A percentile compares a stretch with the other conserved stretches of the same genome.
Conservation (phyloP, 2,888 invertebrate genomes). For the Nemapogon koenigi region DNA sequence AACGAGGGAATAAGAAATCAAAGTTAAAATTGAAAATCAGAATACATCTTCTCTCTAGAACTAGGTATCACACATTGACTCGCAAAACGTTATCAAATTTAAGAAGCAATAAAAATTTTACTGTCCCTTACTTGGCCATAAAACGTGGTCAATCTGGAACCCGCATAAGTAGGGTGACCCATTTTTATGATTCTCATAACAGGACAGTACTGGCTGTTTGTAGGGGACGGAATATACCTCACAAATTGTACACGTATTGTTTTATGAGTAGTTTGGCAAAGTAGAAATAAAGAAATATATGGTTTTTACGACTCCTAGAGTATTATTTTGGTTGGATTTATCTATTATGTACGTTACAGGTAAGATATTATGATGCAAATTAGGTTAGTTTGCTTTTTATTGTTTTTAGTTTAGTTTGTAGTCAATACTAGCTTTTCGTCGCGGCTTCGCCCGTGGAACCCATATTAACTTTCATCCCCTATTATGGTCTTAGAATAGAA, state of each 20-base stretch:
- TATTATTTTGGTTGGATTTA: too few species aligned
- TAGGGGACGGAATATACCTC: slow-evolving; percentile 8
- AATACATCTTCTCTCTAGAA: too few species aligned
- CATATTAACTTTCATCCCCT: too few species aligned
- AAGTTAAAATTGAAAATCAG: too few species aligned
- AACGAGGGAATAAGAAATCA: too few species aligned
- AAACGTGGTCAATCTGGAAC: slow-evolving; percentile 37
- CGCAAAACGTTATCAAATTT: slow-evolving; percentile 11
- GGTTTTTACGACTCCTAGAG: slow-evolving; percentile 7
- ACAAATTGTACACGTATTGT: slow-evolving; percentile 14
- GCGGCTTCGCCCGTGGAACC: too few species aligned
- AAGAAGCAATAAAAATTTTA: slow-evolving; percentile 29
- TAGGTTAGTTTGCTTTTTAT: too few species aligned
- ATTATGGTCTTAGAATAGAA: too few species aligned
- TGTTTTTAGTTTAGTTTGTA: too few species aligned
- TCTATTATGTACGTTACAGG: too few species aligned
- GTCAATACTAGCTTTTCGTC: too few species aligned
- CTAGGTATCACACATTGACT: slow-evolving; percentile 3
- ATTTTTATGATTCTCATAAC: slow-evolving; percentile 33
- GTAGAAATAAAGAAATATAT: slow-evolving; percentile 12
- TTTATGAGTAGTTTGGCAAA: slow-evolving; percentile 12
- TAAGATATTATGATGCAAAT: too few species aligned
- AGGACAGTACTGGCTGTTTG: slow-evolving; percentile 24
- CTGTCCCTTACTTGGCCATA: slow-evolving; percentile 33
- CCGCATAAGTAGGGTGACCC: slow-evolving; percentile 24